A percentile compares a stretch with the other conserved stretches of the same genome.
Evolutionary conservation across 1,140 invertebrate species (phyloP).

Genomic region (Uloborus diversus): DNA sequence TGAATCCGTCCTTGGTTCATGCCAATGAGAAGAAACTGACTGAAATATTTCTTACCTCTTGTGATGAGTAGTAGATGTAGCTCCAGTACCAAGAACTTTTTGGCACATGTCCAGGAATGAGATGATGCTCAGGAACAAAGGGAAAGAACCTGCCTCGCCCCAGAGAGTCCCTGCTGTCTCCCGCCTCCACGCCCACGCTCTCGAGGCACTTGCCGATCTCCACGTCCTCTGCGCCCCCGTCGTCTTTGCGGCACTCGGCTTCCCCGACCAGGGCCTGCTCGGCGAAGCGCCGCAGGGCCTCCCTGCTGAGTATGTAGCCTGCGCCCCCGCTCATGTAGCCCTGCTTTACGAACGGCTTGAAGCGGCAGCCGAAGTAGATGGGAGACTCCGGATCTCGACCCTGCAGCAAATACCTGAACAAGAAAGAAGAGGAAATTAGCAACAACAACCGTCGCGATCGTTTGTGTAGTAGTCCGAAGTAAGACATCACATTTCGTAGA

Average conservation of each 20-base stretch:
- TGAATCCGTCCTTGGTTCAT: too few relatives aligned
- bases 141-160: constrained; percentile 61
- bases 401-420: constrained; percentile 81
- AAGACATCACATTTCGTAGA: too few relatives aligned
- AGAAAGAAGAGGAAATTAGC: too few relatives aligned
- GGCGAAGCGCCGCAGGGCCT: constrained; percentile 79
- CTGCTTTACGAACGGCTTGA: constrained; percentile 86
- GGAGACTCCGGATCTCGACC: constrained; percentile 76
- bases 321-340: constrained; percentile 74
- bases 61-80: constrained; percentile 89
- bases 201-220: constrained; percentile 81
- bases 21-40: too few relatives aligned
- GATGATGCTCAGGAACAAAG: constrained; percentile 77
- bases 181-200: constrained; percentile 57
- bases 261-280: constrained; percentile 64
- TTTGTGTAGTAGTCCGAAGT: too few relatives aligned
- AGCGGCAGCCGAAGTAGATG: constrained; percentile 88
- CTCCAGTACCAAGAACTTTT: constrained; percentile 93
- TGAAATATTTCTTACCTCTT: too few relatives aligned
- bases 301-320: constrained; percentile 87
- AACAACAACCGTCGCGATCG: too few relatives aligned
- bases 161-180: constrained; percentile 58
- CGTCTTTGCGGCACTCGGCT: constrained; percentile 74
- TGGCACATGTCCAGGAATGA: constrained; percentile 84
- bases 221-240: constrained; percentile 89